phyloP scores from a whole-genome alignment of 2,797 vertebrate species.

The Gambusia yucatana region DNA sequence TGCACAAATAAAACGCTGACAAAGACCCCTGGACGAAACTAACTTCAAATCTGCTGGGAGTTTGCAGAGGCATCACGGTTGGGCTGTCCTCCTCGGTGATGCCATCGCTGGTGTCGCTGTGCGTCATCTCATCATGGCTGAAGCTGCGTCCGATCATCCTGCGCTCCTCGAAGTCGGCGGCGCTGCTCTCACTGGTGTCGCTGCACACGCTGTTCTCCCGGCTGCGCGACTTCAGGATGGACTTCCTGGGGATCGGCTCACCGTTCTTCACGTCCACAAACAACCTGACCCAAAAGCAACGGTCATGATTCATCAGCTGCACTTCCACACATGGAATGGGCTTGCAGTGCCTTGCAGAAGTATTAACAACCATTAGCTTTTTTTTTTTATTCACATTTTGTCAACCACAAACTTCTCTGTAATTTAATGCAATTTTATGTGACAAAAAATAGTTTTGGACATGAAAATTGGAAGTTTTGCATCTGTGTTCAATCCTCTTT shows the following conservation, averaged over 20 bases:
- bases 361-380: not conserved
- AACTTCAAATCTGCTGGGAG: constrained; percentile 84
- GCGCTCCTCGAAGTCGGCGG: constrained; percentile 90
- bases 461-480: not conserved
- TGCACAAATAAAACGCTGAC: not conserved
- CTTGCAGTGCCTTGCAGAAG: not conserved
- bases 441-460: not conserved
- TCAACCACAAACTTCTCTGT: not conserved
- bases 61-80: constrained; percentile 65
- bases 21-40: not conserved
- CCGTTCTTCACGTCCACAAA: constrained; percentile 96
- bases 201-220: constrained; percentile 97
- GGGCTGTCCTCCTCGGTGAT: constrained; percentile 86
- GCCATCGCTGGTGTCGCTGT: constrained; percentile 87
- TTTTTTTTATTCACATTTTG: not conserved
- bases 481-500: not conserved
- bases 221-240: constrained; percentile 96
- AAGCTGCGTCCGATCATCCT: constrained; percentile 79
- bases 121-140: constrained; percentile 87
- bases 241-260: constrained; percentile 93
- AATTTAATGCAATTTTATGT: not conserved
- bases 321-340: not conserved
- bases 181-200: constrained; percentile 94
- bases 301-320: not conserved
- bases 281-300: constrained; percentile 74